phyloP scores from a whole-genome alignment of 1,140 invertebrate species.

The Augochlora pura region DNA sequence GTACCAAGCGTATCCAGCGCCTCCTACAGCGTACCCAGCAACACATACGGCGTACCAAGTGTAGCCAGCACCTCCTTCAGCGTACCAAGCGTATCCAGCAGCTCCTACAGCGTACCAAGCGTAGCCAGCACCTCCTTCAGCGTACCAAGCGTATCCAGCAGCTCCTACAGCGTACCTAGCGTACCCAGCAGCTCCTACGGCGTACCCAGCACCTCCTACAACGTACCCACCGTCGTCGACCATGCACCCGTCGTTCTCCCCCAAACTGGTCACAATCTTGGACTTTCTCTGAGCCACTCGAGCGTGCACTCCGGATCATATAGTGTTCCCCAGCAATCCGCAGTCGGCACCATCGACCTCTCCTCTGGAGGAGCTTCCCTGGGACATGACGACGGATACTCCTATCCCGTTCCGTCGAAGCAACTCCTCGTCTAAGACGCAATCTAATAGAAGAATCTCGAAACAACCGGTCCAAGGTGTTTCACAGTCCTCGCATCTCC shows the following conservation, averaged over 20 bases:
- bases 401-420: constrained; percentile 54
- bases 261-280: not conserved
- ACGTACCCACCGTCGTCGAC: not conserved
- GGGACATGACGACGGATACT: constrained; percentile 42
- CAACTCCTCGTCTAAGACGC: constrained; percentile 33
- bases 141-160: not conserved
- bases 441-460: not conserved
- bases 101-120: no score
- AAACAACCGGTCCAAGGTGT: no score
- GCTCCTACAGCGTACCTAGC: no score
- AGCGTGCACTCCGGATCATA: not conserved
- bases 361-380: not conserved
- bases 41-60: not conserved
- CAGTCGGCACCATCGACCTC: no score
- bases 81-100: no score
- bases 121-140: no score
- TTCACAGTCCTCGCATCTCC: not conserved
- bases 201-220: not conserved
- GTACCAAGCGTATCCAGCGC: no score
- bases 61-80: no score
- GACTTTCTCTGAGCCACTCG: not conserved
- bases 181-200: no score
- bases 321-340: not conserved
- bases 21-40: no score
- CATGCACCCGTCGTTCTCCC: not conserved